phyloP scores from a whole-genome alignment of 2,113 vertebrate genomes.

The Dinomys branickii region DNA sequence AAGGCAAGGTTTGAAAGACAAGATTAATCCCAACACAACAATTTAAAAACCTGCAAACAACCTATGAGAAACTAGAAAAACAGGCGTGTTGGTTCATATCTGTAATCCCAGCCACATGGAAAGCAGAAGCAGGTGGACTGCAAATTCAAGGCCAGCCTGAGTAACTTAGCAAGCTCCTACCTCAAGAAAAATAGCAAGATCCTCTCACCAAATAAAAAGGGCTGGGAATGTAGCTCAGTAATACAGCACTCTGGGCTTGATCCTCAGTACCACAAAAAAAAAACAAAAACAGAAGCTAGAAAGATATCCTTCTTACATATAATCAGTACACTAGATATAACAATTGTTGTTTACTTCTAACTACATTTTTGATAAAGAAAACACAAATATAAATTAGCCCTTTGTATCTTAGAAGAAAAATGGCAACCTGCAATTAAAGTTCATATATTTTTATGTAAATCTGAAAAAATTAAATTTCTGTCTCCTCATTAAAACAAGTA shows the following conservation, averaged over 20 bases:
- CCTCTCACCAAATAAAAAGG: not conserved
- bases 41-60: constrained; percentile 70
- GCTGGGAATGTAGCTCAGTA: not conserved
- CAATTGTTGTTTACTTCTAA: constrained; percentile 5
- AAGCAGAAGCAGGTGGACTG: not conserved
- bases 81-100: not conserved
- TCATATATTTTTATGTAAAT: constrained; percentile 13
- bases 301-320: not conserved
- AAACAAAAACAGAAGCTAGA: constrained; percentile 61
- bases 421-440: not conserved
- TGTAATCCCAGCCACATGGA: not conserved
- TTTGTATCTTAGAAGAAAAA: constrained; percentile 53
- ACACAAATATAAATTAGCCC: not conserved
- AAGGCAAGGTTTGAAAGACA: constrained; percentile 36
- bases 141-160: not conserved
- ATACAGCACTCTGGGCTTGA: not conserved
- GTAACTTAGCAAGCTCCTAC: not conserved
- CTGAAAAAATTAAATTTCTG: constrained; percentile 12
- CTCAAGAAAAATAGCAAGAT: not conserved
- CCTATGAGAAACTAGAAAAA: constrained; percentile 59
- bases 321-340: not conserved
- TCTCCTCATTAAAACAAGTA: constrained; percentile 4
- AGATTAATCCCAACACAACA: constrained; percentile 52
- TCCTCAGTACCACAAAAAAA: not conserved
- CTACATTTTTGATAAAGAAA: constrained; percentile 1